Evolutionary conservation across 2,888 invertebrate species (phyloP), one percentile per base, ranked within the genome.

Genomic region (Phortica okadai): DNA sequence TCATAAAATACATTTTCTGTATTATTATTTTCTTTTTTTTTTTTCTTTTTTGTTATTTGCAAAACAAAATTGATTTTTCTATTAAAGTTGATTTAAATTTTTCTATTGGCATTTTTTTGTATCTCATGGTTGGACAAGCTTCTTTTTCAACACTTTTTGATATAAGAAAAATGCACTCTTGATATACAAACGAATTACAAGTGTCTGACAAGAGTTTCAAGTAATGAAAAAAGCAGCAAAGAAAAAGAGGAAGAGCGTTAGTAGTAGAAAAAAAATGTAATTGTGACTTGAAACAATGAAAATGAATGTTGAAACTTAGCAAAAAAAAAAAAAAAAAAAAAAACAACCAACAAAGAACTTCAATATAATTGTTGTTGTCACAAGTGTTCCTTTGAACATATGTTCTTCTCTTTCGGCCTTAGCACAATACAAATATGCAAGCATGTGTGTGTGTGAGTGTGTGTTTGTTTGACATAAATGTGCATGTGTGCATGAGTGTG

Each of bases 341-440:
- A 16, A 7, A 33, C 6, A 67, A 44, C 0, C 6, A 67, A 44
- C 67, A 67, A 16, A 1, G 44, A 44, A 67, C 7, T 67, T 44
- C n/a, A 44, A 8, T 67, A n/a, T 67, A 67, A 67, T 72, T 72
- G 70, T 56, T 56, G 70, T 72, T 72, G 70, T 10, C 70, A 56
- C 70, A 72, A 72, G 70, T 72, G 70, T 54, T 72, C 10, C 25
- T 33, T 56, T n/a, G 16, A 50, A 67, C 70, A 72, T 56, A 72
- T 72, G 70, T 72, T 56, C 41, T 25, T 41, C 66, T 33, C 66
- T 25, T 62, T 62, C 21, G 25, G 10, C 16, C 16, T 62, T 50
- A 50, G 62, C 62, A 62, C 25, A 54, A 73, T 14, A 50, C 45
- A n/a, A 11, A 21, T 67, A 25, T 50, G 56, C 41, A 64, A 6